Conservation (phyloP, 2,113 vertebrate species). For the Oenanthe melanoleuca region DNA sequence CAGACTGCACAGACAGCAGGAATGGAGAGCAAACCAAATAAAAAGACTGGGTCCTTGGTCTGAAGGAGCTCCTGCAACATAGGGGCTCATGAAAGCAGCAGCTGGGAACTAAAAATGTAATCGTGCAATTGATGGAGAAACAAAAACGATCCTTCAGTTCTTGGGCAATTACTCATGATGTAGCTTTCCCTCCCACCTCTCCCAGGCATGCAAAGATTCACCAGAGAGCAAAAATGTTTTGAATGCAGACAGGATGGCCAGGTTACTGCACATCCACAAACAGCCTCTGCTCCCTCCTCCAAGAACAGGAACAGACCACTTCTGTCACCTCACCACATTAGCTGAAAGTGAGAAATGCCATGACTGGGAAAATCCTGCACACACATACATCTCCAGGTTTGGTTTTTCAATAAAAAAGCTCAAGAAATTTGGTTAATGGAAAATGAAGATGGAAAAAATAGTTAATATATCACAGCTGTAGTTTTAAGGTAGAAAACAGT, state of each 20-base stretch:
- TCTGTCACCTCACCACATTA: neutral
- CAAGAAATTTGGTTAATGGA: neutral
- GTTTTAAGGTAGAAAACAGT: neutral
- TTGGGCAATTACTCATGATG: neutral
- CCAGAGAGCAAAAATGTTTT: neutral
- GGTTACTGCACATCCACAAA: neutral
- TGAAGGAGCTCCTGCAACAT: neutral
- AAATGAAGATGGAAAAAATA: neutral
- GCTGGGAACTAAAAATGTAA: neutral
- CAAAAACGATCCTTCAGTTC: neutral
- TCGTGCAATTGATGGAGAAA: neutral
- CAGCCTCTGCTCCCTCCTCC: neutral
- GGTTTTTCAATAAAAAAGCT: neutral
- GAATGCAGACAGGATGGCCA: neutral
- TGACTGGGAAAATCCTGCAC: neutral
- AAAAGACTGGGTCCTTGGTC: neutral
- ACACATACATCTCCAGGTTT: neutral
- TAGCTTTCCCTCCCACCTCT: neutral
- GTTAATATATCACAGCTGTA: neutral
- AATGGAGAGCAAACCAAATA: neutral
- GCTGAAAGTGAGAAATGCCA: rapidly evolving
- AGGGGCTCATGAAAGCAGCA: neutral
- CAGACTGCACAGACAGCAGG: neutral
- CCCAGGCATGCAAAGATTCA: neutral
- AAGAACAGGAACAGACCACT: neutral